Evolutionary conservation across 2,888 invertebrate species (phyloP).

Genomic region (Rapana venosa): DNA sequence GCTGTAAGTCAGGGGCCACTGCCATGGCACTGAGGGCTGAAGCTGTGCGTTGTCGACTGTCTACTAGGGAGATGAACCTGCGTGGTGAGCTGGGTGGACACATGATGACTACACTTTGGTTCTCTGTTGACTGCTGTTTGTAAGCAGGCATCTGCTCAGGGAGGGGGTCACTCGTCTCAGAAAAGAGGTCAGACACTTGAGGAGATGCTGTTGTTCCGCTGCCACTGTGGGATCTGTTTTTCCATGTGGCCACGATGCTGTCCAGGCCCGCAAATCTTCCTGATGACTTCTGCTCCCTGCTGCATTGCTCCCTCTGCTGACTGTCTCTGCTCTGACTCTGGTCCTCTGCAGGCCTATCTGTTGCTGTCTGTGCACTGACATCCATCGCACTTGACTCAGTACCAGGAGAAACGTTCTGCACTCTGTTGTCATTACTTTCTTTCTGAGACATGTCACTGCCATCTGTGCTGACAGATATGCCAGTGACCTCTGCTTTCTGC

Average conservation of each 20-base stretch:
- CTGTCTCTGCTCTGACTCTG: background rate
- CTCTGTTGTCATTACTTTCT: too few relatives aligned
- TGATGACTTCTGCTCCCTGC: background rate
- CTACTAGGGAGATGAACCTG: background rate
- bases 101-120: background rate
- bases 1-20: background rate
- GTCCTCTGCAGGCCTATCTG: background rate
- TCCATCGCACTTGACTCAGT: too few relatives aligned
- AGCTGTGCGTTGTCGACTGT: too few relatives aligned
- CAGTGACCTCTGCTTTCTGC: too few relatives aligned
- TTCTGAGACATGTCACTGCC: too few relatives aligned
- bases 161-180: background rate
- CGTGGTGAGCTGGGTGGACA: background rate
- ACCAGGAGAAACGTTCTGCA: too few relatives aligned
- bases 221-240: background rate
- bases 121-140: background rate
- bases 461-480: too few relatives aligned
- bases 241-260: background rate
- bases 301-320: background rate
- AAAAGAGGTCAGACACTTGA: too few relatives aligned
- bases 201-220: background rate
- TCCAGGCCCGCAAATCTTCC: background rate
- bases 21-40: too few relatives aligned
- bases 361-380: too few relatives aligned
- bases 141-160: background rate